Evolutionary conservation across 2,113 vertebrate species (phyloP).

Genomic region (Craseonycteris thonglongyai): DNA sequence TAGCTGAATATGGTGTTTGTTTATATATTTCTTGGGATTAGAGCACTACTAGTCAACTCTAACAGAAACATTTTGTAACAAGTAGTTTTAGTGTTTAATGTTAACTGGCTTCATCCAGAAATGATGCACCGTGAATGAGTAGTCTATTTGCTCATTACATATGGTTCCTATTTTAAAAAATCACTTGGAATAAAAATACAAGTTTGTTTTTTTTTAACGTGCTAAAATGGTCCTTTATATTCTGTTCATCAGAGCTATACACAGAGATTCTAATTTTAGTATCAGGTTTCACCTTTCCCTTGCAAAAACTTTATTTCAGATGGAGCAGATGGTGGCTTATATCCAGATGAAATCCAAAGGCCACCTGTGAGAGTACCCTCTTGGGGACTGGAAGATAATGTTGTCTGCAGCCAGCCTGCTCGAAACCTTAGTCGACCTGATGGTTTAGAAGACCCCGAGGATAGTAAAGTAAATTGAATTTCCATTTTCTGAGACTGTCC

Average conservation of each 20-base stretch:
- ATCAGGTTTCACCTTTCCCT: background rate
- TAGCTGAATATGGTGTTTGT: background rate
- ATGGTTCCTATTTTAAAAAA: background rate
- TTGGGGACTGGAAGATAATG: slow-evolving; percentile 90
- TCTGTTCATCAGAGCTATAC: background rate
- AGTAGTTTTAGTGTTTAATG: background rate
- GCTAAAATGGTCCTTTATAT: background rate
- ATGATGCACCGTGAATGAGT: background rate
- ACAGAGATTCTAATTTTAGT: background rate
- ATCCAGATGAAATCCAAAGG: slow-evolving; percentile 91
- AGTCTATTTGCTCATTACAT: background rate
- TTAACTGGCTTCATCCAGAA: background rate
- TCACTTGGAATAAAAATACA: background rate
- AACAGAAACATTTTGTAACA: slow-evolving; percentile 15
- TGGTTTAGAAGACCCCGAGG: slow-evolving; percentile 92
- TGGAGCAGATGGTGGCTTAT: slow-evolving; percentile 91
- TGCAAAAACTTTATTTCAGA: slow-evolving; percentile 77
- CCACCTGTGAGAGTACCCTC: slow-evolving; percentile 88
- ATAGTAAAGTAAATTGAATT: slow-evolving; percentile 77
- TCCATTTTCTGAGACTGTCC: slow-evolving; percentile 17
- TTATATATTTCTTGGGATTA: background rate
- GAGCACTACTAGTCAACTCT: background rate
- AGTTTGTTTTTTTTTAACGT: background rate
- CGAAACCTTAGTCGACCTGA: slow-evolving; percentile 94
- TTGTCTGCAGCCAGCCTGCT: slow-evolving; percentile 96